Evolutionary conservation across 2,113 vertebrate species (phyloP), one percentile per base, ranked within the genome.

Genomic region (Bagarius yarrelli): DNA sequence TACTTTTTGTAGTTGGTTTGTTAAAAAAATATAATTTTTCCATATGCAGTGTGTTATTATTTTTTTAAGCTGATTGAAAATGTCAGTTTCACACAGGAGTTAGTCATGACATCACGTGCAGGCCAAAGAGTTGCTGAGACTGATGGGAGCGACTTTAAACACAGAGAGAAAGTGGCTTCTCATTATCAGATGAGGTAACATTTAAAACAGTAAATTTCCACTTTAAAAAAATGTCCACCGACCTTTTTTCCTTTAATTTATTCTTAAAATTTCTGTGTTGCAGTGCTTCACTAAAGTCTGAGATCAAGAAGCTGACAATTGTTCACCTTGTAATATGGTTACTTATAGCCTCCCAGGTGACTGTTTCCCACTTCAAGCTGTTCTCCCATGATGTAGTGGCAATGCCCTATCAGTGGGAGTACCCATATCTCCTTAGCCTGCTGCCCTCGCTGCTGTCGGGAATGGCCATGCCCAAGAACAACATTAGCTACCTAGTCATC

Each of bases 371-470:
- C 77, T 86, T 97, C 47, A 89, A 94, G 83, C 90, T 99, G 84
- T 89, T 98, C 83, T 92, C 97, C 0, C 94, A 95, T 16, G 96
- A 98, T 80, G 92, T 93, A 55, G 95, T 99, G 83, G 95, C 96
- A 79, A 92, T 94, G 93, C 98, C 98, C 0, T 99, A 97, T 91
- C 97, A 97, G 84, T 99, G 98, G 98, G 95, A 99, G 86, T 99
- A 98, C 86, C 97, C 96, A 0, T 99, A 99, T 87, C 88, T 99
- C 73, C 93, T 99, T 83, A 93, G 93, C 85, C 30, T 91, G 32
- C 63, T 93, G 27, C 93, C 93, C 27, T 81, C 92, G 34, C 72
- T 93, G 53, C 89, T 87, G 67, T 97, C 96, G 87, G 91, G 95
- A 81, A 82, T 97, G 83, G 96, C 98, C 34, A 95, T 99, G 52